A percentile compares a stretch with the other conserved stretches of the same genome.
Evolutionary conservation across 30 jellyfish, hydroid and myxozoan species (phyloP).

Genomic region (Rhopilema esculentum): DNA sequence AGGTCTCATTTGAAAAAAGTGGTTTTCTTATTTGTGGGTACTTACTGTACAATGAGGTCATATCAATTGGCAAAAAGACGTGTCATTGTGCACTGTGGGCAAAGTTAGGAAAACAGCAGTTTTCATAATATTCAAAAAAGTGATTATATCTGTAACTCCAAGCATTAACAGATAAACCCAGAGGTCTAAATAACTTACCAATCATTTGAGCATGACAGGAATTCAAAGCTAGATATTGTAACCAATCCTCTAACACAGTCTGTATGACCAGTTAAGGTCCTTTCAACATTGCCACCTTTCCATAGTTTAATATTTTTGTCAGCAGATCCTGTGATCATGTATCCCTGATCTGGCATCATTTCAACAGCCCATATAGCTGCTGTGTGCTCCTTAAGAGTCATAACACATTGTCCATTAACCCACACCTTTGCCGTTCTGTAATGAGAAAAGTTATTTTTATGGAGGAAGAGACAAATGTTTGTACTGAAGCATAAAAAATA

Average conservation of each 20-base stretch:
- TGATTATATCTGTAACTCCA: too few relatives aligned
- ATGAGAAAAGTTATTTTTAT: neutral
- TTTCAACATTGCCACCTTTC: constrained; percentile 91
- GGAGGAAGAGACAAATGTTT: too few relatives aligned
- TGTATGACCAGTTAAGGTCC: constrained; percentile 87
- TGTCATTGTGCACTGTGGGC: too few relatives aligned
- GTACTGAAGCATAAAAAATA: too few relatives aligned
- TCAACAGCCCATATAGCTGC: constrained; percentile 98
- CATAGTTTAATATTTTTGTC: constrained; percentile 89
- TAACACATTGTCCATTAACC: constrained; percentile 90
- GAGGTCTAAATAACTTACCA: too few relatives aligned
- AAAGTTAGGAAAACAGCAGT: too few relatives aligned
- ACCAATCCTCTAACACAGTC: constrained; percentile 95
- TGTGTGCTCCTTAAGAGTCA: constrained; percentile 80
- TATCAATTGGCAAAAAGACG: too few relatives aligned
- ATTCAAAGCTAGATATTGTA: constrained; percentile 58
- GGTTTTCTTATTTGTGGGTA: too few relatives aligned
- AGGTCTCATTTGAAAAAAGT: too few relatives aligned
- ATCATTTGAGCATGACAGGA: constrained; percentile 92
- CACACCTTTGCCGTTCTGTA: constrained; percentile 91
- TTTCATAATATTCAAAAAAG: too few relatives aligned
- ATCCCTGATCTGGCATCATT: constrained; percentile 89
- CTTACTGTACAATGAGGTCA: too few relatives aligned
- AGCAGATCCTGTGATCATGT: constrained; percentile 96
- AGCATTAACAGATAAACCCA: too few relatives aligned